Conservation (phyloP, 2,113 vertebrate species). For the Phyllostomus hastatus region DNA sequence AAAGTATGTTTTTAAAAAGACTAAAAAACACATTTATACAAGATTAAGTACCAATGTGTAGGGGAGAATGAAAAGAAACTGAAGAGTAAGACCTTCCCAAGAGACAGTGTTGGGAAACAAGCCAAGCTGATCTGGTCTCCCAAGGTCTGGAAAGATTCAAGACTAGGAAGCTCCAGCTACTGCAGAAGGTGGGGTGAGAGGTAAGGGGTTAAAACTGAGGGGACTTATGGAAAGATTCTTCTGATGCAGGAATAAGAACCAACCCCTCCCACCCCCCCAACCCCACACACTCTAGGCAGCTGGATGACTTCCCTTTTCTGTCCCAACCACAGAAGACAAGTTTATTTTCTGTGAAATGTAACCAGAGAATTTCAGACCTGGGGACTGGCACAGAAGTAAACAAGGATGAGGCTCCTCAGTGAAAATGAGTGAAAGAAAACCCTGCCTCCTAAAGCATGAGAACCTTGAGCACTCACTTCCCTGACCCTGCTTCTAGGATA, state of each 20-base stretch:
- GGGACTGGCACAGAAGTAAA: neutral
- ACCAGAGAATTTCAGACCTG: neutral
- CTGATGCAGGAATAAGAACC: neutral
- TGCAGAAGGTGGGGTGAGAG: neutral
- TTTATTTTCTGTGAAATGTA: constrained; percentile 42
- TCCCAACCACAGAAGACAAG: neutral
- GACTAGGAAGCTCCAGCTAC: neutral
- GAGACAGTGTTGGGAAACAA: neutral
- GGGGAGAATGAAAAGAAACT: neutral
- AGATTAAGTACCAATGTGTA: neutral
- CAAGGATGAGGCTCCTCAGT: neutral
- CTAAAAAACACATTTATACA: neutral
- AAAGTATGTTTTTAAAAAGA: neutral
- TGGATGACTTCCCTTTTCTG: constrained; percentile 21
- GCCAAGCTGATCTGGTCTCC: neutral
- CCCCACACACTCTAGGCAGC: neutral
- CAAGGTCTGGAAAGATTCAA: neutral
- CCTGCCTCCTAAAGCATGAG: neutral
- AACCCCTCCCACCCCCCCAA: neutral
- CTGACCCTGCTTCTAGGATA: neutral
- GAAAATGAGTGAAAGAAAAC: neutral
- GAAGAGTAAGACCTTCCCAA: neutral
- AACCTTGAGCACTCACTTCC: neutral
- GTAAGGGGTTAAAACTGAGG: neutral
- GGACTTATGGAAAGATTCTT: neutral